A percentile compares a stretch with the other conserved stretches of the same genome.
Conservation (phyloP, 2,797 vertebrate species). For the Sebastolobus alascanus region DNA sequence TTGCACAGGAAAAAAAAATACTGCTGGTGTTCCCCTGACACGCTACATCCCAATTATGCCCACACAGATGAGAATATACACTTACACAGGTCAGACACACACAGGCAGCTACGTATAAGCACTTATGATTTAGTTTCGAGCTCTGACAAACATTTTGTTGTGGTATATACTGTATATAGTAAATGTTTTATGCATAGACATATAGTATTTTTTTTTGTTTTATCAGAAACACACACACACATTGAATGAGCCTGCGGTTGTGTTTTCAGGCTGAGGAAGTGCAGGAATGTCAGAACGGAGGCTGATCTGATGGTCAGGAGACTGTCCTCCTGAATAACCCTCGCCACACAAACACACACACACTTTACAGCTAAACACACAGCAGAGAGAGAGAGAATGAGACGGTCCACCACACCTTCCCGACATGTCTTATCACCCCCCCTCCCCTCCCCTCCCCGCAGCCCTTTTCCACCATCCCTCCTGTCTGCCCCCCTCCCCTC, state of each 20-base stretch:
- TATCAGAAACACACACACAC: conserved; percentile 5
- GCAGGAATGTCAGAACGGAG: conserved; percentile 81
- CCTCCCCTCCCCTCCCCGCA: conserved; percentile 15
- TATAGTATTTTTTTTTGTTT: conserved; percentile 23
- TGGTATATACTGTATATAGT: conserved; percentile 9
- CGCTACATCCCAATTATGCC: conserved; percentile 79
- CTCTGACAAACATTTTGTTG: conserved; percentile 48
- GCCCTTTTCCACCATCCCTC: conserved; percentile 57
- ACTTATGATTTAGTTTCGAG: conserved; percentile 61
- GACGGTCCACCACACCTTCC: conserved; percentile 68
- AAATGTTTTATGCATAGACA: conserved; percentile 26
- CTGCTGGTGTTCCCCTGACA: conserved; percentile 78
- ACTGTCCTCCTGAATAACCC: conserved; percentile 78
- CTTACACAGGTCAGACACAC: conserved; percentile 65
- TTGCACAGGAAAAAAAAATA: conserved; percentile 52
- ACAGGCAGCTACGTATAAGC: conserved; percentile 47
- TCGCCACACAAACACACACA: conserved; percentile 48
- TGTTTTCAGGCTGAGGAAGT: conserved; percentile 74
- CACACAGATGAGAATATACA: conserved; percentile 71
- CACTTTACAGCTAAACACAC: conserved; percentile 62
- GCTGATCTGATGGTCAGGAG: conserved; percentile 81
- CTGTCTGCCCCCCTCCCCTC: conserved; percentile 28
- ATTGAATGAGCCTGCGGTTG: conserved; percentile 60
- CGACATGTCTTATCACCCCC: conserved; percentile 67
- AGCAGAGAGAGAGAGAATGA: conserved; percentile 43